Base-by-base conservation (phyloP, 2,113 vertebrate species). In the Cololabis saira region DNA sequence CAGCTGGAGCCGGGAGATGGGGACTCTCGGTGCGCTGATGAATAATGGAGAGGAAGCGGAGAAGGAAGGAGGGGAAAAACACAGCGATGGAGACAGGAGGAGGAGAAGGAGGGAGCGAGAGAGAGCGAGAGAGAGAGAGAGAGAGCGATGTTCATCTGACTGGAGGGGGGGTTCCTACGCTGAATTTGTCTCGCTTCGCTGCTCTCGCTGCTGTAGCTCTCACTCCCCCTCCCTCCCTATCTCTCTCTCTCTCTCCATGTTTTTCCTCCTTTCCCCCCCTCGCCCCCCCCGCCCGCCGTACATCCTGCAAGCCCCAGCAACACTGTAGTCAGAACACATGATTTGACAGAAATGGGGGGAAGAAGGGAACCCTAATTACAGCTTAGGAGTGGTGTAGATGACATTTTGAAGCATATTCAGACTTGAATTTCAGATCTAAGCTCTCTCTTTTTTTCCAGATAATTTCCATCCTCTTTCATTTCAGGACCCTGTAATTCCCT, bases 111-210 rank as follows among this genome's bases (percentile, higher is more conserved):
- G 73, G 78, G 66, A 62, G 27, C 60, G 62, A 21, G 54, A 86
- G 71, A 60, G 74, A 70, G 81, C 61, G 90, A 87, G n/a, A n/a
- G n/a, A n/a, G 66, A 62, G 24, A 61, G 62, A 21, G 54, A 86
- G 71, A 60, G 74, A 70, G 79, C 61, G 90, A 87, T 92, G 94
- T 65, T 92, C 85, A 67, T 88, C 27, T 92, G 93, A 90, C 92
- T 87, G 62, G 87, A 92, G 90, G 90, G 93, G 92, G 89, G 85
- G 87, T 91, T 95, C 94, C 94, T 94, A 67, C 85, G 76, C 92
- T 78, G 56, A 87, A 80, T 87, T 85, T 91, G 88, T 90, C 82
- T 81, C 69, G 88, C 93, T 93, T 82, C 52, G 78, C 76, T 73
- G 85, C 90, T 62, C 89, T 68, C 40, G 48, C 59, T 70, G 75